phyloP scores from a whole-genome alignment of 2,888 invertebrate species.

The Philhelius pedissequus region DNA sequence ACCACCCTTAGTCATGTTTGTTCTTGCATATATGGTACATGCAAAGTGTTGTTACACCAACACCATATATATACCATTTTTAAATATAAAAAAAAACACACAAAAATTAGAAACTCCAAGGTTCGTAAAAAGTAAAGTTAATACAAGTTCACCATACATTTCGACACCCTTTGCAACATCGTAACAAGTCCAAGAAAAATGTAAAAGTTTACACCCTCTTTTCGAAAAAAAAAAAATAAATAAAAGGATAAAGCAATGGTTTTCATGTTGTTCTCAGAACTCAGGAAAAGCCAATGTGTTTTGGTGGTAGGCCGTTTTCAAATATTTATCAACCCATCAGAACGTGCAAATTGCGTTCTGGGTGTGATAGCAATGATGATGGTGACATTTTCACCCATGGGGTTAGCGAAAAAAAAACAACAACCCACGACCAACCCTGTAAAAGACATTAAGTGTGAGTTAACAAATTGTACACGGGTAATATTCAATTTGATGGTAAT shows the following conservation, averaged over 20 bases:
- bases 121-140: constrained; percentile 50
- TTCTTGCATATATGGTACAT: background rate
- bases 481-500: constrained; percentile 74
- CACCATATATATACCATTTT: background rate
- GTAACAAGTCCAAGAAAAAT: constrained; percentile 40
- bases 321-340: constrained; percentile 68
- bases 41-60: background rate
- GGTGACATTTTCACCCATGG: constrained; percentile 58
- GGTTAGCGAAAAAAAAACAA: background rate
- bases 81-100: constrained; percentile 23
- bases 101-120: constrained; percentile 57
- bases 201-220: constrained; percentile 57
- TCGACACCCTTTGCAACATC: constrained; percentile 42
- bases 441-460: constrained; percentile 67
- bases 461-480: constrained; percentile 76
- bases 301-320: constrained; percentile 57
- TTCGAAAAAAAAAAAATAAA: constrained; percentile 8
- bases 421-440: constrained; percentile 26
- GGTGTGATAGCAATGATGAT: constrained; percentile 53
- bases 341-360: constrained; percentile 62
- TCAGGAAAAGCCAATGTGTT: constrained; percentile 1
- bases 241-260: constrained; percentile 14
- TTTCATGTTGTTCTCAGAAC: background rate
- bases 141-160: constrained; percentile 46
- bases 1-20: background rate